phyloP scores from a whole-genome alignment of 2,888 invertebrate genomes.

The Pomacea canaliculata region DNA sequence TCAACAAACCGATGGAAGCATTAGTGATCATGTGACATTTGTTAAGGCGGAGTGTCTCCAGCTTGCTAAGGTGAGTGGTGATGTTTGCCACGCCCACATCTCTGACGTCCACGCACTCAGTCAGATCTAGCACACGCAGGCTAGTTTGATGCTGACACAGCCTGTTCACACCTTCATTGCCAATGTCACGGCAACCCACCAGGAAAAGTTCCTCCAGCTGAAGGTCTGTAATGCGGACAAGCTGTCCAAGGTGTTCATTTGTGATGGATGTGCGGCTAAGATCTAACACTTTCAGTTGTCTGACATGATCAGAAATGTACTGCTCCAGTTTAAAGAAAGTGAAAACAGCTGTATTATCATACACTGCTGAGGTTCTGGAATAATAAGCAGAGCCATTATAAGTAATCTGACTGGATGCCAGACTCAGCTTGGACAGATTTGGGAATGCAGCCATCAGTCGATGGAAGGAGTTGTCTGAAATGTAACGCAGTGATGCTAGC shows the following conservation, averaged over 20 bases:
- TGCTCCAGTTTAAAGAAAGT: constrained; percentile 79
- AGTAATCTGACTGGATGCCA: constrained; percentile 79
- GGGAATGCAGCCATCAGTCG: constrained; percentile 77
- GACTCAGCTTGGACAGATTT: constrained; percentile 75
- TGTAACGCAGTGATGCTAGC: constrained; percentile 78
- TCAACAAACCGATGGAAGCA: constrained; percentile 74
- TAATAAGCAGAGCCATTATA: constrained; percentile 79
- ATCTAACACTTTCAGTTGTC: constrained; percentile 75
- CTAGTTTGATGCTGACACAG: constrained; percentile 75
- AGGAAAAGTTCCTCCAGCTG: constrained; percentile 74
- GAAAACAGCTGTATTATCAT: constrained; percentile 77
- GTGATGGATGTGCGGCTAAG: constrained; percentile 80
- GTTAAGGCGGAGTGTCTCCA: constrained; percentile 76
- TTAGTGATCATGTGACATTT: constrained; percentile 79
- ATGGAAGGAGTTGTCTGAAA: constrained; percentile 81
- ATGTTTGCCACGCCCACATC: constrained; percentile 77
- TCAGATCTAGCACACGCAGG: constrained; percentile 76
- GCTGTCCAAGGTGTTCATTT: constrained; percentile 69
- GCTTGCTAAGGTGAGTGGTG: constrained; percentile 74
- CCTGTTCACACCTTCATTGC: constrained; percentile 74
- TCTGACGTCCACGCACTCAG: constrained; percentile 77
- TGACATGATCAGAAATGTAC: constrained; percentile 74
- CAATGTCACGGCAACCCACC: constrained; percentile 77
- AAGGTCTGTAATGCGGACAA: constrained; percentile 74
- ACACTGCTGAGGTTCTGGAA: constrained; percentile 34